A percentile compares a stretch with the other conserved stretches of the same genome.
phyloP scores from a whole-genome alignment of 2,113 vertebrate genomes.

The Lycocorax pyrrhopterus region DNA sequence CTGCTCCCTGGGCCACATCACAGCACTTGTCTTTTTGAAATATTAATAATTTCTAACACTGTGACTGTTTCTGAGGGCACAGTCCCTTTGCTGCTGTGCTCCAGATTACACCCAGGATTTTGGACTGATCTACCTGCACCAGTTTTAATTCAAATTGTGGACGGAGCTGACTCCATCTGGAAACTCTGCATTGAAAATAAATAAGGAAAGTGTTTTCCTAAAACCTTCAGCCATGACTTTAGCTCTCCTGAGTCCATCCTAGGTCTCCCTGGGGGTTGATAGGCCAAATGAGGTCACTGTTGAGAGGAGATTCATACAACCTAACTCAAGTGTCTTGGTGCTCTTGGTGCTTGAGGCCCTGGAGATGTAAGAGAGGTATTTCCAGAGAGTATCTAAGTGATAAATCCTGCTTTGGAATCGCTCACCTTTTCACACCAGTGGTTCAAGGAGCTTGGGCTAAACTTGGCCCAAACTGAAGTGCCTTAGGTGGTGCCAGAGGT shows the following conservation, averaged over 20 bases:
- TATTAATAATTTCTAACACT: neutral
- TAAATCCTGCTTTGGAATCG: neutral
- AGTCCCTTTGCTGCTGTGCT: neutral
- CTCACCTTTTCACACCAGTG: neutral
- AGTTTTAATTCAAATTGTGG: neutral
- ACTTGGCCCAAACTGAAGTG: neutral
- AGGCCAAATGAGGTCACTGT: neutral
- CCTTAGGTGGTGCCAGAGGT: neutral
- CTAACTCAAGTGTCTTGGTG: neutral
- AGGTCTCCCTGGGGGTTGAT: neutral
- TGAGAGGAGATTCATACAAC: neutral
- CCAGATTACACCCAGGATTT: neutral
- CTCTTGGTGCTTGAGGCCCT: neutral
- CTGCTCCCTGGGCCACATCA: neutral
- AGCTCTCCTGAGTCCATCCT: neutral
- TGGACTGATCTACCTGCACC: neutral
- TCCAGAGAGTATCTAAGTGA: neutral
- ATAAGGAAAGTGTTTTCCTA: neutral
- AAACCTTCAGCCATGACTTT: neutral
- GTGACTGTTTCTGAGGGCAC: neutral
- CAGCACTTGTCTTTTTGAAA: neutral
- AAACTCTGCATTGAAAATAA: neutral
- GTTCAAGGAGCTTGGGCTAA: neutral
- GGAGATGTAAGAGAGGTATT: neutral
- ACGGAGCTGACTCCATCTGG: neutral